Percentiles rank a stretch among this genome's conserved stretches.
phyloP scores from a whole-genome alignment of 2,888 invertebrate genomes.

The Drosophila gaucha region DNA sequence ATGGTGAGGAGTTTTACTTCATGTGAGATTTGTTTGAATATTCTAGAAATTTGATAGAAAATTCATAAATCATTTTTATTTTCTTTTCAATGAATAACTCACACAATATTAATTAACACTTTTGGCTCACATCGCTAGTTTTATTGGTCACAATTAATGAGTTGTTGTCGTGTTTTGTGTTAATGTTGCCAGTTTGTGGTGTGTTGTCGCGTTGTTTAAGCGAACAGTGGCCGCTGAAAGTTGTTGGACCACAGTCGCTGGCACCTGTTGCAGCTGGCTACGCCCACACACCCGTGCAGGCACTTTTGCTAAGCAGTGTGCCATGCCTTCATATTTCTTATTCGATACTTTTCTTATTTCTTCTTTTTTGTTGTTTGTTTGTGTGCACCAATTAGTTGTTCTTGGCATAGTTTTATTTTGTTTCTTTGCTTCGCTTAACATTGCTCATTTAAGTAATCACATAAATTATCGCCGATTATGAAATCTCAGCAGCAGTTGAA shows the following conservation, averaged over 20 bases:
- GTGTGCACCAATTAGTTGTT: conserved; percentile 69
- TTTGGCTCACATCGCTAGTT: conserved; percentile 22
- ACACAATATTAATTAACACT: background rate
- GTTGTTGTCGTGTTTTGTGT: conserved; percentile 55
- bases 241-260: conserved; percentile 20
- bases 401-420: conserved; percentile 69
- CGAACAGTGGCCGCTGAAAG: conserved; percentile 38
- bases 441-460: conserved; percentile 74
- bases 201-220: conserved; percentile 34
- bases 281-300: conserved; percentile 20
- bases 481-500: conserved; percentile 44
- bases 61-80: background rate
- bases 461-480: conserved; percentile 69
- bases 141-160: conserved; percentile 52
- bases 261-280: conserved; percentile 55
- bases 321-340: conserved; percentile 15
- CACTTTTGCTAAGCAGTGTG: conserved; percentile 31
- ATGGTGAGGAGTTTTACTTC: no score
- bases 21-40: background rate
- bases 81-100: background rate
- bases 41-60: background rate
- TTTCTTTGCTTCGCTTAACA: conserved; percentile 45
- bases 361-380: conserved; percentile 8
- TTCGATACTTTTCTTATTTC: conserved; percentile 20
- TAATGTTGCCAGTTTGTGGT: conserved; percentile 46